Percentiles rank a stretch among this genome's conserved stretches.
phyloP scores from a whole-genome alignment of 2,888 invertebrate species.

The Dicroscelio sp. region DNA sequence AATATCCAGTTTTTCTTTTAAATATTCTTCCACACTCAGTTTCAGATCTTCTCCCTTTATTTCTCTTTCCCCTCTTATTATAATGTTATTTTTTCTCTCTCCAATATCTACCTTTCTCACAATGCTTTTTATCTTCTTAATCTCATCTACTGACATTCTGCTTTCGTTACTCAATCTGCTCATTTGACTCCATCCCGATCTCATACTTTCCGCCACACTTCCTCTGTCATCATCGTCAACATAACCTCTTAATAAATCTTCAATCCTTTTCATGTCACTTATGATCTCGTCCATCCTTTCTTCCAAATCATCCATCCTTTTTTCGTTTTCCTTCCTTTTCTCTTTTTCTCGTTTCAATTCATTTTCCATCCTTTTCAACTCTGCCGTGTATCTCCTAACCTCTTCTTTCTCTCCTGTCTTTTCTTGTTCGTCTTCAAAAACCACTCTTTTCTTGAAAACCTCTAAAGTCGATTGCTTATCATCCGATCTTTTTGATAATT shows the following conservation, averaged over 20 bases:
- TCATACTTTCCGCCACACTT: not conserved
- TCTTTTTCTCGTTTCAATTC: not conserved
- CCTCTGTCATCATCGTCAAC: no score
- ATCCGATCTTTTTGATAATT: not conserved
- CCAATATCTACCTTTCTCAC: not conserved
- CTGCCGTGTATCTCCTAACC: not conserved
- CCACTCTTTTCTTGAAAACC: not conserved
- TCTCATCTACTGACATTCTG: not conserved
- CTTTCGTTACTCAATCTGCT: not conserved
- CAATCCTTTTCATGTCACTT: not conserved
- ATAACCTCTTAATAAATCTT: not conserved
- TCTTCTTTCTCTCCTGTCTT: not conserved
- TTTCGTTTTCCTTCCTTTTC: no score
- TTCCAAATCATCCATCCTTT: no score
- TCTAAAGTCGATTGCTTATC: not conserved
- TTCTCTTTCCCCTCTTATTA: not conserved
- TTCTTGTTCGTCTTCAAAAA: not conserved
- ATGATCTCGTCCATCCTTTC: not conserved
- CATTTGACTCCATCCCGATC: not conserved
- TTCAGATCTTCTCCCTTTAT: not conserved
- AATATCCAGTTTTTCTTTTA: conserved; percentile 7
- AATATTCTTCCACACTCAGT: not conserved
- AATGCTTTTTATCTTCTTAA: conserved; percentile 4
- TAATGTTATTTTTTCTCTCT: not conserved
- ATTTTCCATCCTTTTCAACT: not conserved